phyloP scores from a whole-genome alignment of 2,888 invertebrate species.

The Pyrochroa serraticornis region DNA sequence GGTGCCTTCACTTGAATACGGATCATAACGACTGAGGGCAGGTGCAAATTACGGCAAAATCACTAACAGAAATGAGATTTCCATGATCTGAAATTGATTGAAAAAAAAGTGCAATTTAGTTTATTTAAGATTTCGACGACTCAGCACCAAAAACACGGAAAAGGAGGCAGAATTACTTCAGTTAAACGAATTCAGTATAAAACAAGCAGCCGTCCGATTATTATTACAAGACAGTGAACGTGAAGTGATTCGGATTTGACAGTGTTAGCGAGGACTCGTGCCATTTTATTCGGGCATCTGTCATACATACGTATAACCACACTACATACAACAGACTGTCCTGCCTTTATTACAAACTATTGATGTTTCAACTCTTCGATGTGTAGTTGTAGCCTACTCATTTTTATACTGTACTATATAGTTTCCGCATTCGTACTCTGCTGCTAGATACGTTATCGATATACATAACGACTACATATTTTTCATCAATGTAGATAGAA shows the following conservation, averaged over 20 bases:
- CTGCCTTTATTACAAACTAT: slow-evolving; percentile 53
- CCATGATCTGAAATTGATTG: slow-evolving; percentile 33
- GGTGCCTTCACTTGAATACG: slow-evolving; percentile 56
- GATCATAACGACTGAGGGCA: slow-evolving; percentile 56
- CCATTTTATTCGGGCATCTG: slow-evolving; percentile 47
- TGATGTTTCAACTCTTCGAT: slow-evolving; percentile 55
- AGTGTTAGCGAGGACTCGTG: slow-evolving; percentile 41
- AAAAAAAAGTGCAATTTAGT: slow-evolving; percentile 49
- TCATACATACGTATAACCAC: slow-evolving; percentile 48
- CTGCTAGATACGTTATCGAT: slow-evolving; percentile 44
- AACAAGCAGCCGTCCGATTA: slow-evolving; percentile 53
- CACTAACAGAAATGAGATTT: slow-evolving; percentile 20
- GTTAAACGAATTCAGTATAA: slow-evolving; percentile 38
- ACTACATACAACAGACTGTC: slow-evolving; percentile 48
- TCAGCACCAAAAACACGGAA: slow-evolving; percentile 31
- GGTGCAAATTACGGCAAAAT: slow-evolving; percentile 48
- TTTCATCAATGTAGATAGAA: slow-evolving; percentile 56
- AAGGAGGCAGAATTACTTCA: slow-evolving; percentile 46
- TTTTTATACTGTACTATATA: slow-evolving; percentile 58
- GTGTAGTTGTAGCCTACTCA: slow-evolving; percentile 57
- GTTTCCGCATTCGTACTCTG: slow-evolving; percentile 51
- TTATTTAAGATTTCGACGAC: slow-evolving; percentile 23
- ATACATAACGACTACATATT: slow-evolving; percentile 48
- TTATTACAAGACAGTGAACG: slow-evolving; percentile 43
- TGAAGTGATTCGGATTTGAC: slow-evolving; percentile 47